Evolutionary conservation across 1,140 invertebrate species (phyloP), one percentile per base, ranked within the genome.

Genomic region (Antheraea pernyi): DNA sequence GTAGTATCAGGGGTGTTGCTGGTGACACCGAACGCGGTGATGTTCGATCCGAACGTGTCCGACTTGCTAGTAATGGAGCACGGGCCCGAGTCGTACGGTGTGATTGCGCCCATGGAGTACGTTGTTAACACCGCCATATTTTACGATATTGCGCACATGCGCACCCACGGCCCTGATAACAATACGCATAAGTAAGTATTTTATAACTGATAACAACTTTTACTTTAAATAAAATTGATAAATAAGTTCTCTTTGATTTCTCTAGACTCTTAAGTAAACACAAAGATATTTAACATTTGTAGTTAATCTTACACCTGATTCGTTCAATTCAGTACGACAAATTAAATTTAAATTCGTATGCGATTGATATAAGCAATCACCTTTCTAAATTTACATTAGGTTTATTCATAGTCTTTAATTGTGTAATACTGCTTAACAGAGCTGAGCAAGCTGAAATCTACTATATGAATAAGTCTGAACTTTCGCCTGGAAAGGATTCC

Each of bases 31-130:
- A 99, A 99, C 92, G 98, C 98, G 60, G 96, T 99, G 74, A 99
- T 99, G 99, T 99, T 99, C 92, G 97, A 99, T 94, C 98, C 98
- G 5, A 99, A 99, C 91, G 98, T 99, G 22, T 98, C 97, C 7
- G 98, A 99, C 93, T 96, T 97, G 5, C 93, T 99, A 74, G 98
- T 99, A 46, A 97, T 99, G 79, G 98, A 99, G 92, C 98, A 99
- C 88, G 98, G 98, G 6, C 95, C 98, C 0, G 98, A 99, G 86
- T 96, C 96, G 63, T 99, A 99, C 89, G 98, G 98, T 30, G 98
- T 99, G 63, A 99, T 99, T 64, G 98, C 98, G 59, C 98, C 98
- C 53, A 98, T 99, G 97, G 98, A 99, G 86, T 97, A 97, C 92
- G 97, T 99, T n/a, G 96, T 98, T 16, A 98, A 98, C 87, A 97